A percentile compares a stretch with the other conserved stretches of the same genome.
Conservation (phyloP, 2,113 vertebrate genomes). For the Mandrillus leucophaeus region DNA sequence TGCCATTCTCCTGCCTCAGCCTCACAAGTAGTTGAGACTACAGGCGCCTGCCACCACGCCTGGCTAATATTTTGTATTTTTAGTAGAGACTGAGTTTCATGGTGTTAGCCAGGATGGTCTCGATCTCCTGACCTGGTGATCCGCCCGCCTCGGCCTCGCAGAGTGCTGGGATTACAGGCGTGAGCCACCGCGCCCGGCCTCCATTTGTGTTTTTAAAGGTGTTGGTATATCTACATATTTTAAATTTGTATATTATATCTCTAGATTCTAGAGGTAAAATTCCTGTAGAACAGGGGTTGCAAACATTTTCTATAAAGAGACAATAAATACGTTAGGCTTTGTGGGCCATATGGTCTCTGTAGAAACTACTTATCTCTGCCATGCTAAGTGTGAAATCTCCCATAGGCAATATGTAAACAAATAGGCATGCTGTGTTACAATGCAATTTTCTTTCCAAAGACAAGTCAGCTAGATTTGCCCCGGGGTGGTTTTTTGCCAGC, state of each 20-base stretch:
- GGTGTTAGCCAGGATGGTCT: no score
- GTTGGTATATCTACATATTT: not conserved
- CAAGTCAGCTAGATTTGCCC: not conserved
- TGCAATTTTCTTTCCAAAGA: not conserved
- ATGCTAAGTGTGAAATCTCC: not conserved
- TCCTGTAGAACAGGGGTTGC: not conserved
- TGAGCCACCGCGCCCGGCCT: not conserved
- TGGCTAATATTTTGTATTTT: no score
- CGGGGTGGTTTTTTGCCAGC: not conserved
- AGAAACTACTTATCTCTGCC: not conserved
- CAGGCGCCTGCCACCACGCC: no score
- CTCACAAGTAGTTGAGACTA: no score
- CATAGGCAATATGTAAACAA: not conserved
- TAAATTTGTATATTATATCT: not conserved
- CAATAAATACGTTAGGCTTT: not conserved
- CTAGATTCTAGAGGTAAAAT: not conserved
- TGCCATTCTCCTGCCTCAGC: no score
- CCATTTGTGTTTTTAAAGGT: not conserved
- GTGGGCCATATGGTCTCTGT: not conserved
- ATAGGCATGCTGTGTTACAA: not conserved
- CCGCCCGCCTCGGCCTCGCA: no score
- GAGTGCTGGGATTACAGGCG: no score
- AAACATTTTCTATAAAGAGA: not conserved
- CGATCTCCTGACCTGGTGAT: no score
- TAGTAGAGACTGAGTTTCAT: no score